Base-by-base conservation (phyloP, 37 sponge, comb jelly and placozoan species). In the Spongilla lacustris region DNA sequence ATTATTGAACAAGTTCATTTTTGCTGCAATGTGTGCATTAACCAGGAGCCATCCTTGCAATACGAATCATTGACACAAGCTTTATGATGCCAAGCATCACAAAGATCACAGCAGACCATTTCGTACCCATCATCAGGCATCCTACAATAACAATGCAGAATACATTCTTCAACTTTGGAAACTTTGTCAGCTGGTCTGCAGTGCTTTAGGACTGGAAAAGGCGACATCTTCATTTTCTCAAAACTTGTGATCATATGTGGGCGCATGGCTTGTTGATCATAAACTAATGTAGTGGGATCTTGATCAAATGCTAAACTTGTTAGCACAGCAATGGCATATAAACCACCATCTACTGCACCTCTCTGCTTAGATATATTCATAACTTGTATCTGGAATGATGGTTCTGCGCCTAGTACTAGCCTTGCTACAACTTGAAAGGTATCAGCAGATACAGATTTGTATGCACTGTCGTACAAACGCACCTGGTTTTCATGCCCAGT, bases 51-150 rank as follows among this genome's bases (percentile, higher is more conserved):
- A 46, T 46, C 46, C 46, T 10, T 46, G 8, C 46, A 46, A 46
- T 46, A 30, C 67, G 12, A 2, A 27, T 27, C 41, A 11, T 77
- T 35, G 29, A 86, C 34, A 49, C 86, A 86, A 10, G n/a, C 38
- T 19, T 32, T 30, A 27, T 87, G 88, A 73, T 37, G n/a, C n/a
- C n/a, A n/a, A n/a, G 36, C 74, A 6, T 87, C 36, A 29, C 88
- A 87, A 12, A 2, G 28, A 78, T 81, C 88, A 87, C 88, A 81
- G 38, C 81, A 71, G 0, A 73, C 22, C 82, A 87, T 87, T 31
- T 24, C 74, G 13, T 74, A 22, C 0, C 76, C 69, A 50, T 87
- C 68, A 32, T 87, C 88, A 72, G 88, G 88, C 75, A 87, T 2
- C 73, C 88, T 48, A 73, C 88, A 87, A 25, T 80, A 74, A 38